These are phyloP conservation scores for Ochlodes sylvanus DNA, from an alignment of 2,888 invertebrate species.

Conservation along the genomic window DNA sequence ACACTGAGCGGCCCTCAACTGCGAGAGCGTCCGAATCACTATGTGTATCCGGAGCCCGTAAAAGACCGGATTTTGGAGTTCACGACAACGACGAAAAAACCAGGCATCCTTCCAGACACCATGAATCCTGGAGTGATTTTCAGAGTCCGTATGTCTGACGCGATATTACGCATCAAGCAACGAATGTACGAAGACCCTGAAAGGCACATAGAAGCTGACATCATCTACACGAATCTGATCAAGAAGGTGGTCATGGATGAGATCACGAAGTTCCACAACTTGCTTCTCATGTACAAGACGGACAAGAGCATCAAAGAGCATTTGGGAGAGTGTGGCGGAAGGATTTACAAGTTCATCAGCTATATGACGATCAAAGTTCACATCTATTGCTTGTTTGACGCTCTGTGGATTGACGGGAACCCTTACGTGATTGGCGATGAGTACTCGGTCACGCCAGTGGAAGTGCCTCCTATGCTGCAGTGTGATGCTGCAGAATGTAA, in stretches of 20 bases:
- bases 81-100: slow-evolving; percentile 66
- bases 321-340: slow-evolving; percentile 75
- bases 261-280: slow-evolving; percentile 76
- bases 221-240: slow-evolving; percentile 77
- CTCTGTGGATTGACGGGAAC: slow-evolving; percentile 79
- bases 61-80: slow-evolving; percentile 73
- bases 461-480: slow-evolving; percentile 75
- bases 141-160: slow-evolving; percentile 77
- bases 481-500: slow-evolving; percentile 79
- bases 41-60: slow-evolving; percentile 74
- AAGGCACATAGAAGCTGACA: slow-evolving; percentile 76
- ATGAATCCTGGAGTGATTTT: slow-evolving; percentile 81
- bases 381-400: slow-evolving; percentile 77
- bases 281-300: slow-evolving; percentile 76
- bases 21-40: slow-evolving; percentile 74
- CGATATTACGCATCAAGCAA: slow-evolving; percentile 75
- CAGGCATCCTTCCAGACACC: slow-evolving; percentile 73
- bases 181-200: slow-evolving; percentile 80
- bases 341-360: slow-evolving; percentile 79
- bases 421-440: slow-evolving; percentile 80
- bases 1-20: slow-evolving; percentile 68
- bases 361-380: slow-evolving; percentile 81
- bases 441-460: slow-evolving; percentile 76
- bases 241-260: slow-evolving; percentile 80
- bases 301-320: slow-evolving; percentile 78